Percentiles rank a stretch among this genome's conserved stretches.
Conservation (phyloP, 2,113 vertebrate species). For the Erpornis zantholeuca region DNA sequence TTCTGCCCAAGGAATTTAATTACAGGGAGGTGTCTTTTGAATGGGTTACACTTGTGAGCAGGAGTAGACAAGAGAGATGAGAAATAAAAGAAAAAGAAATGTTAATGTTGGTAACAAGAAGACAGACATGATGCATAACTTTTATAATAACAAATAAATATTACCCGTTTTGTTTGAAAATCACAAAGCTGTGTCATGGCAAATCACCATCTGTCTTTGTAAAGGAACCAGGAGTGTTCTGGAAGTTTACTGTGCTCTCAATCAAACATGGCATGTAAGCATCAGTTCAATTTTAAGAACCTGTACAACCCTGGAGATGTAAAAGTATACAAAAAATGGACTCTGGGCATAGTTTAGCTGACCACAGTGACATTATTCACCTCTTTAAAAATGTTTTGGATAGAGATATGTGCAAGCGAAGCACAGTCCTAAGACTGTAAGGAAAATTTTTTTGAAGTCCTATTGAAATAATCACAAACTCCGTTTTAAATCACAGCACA, state of each 20-base stretch:
- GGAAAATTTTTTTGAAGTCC: background rate
- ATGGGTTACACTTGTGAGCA: background rate
- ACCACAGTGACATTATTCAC: background rate
- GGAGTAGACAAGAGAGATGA: background rate
- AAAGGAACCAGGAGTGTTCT: background rate
- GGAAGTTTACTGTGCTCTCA: background rate
- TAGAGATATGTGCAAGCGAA: background rate
- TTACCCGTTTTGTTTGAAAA: background rate
- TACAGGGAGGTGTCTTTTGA: background rate
- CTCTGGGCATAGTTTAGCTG: background rate
- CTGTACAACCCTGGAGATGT: background rate
- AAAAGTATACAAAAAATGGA: background rate
- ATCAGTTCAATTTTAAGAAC: background rate
- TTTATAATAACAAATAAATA: background rate
- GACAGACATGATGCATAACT: background rate
- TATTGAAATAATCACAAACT: background rate
- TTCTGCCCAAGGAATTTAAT: background rate
- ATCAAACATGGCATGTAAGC: background rate
- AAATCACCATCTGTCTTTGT: background rate
- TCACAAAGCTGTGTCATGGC: background rate
- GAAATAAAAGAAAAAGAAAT: background rate
- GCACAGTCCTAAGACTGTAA: background rate
- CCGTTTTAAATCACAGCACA: background rate
- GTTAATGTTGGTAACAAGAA: background rate
- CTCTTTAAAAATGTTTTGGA: background rate